These are phyloP conservation scores for Masnerella sp. DNA, from an alignment of 2,888 invertebrate genomes.

Conservation along the genomic window DNA sequence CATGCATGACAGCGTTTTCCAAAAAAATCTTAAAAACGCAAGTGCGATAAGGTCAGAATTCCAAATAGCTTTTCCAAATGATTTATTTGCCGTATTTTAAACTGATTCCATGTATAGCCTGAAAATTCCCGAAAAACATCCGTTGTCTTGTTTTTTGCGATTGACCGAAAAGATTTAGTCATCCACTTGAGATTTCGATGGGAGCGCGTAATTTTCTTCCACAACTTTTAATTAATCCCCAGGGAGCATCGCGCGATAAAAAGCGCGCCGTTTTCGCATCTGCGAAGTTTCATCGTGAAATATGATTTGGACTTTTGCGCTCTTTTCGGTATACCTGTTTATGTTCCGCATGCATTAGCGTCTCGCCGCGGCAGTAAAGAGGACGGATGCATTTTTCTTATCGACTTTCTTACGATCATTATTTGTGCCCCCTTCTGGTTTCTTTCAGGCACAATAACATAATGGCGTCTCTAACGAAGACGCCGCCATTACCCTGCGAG, in stretches of 20 bases:
- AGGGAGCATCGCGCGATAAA: conserved; percentile 41
- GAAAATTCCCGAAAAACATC: not conserved
- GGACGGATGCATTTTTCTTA: conserved; percentile 53
- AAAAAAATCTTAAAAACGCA: too few species aligned
- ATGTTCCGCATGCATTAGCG: conserved; percentile 44
- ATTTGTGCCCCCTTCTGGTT: conserved; percentile 46
- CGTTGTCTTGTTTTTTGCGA: too few species aligned
- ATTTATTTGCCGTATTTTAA: not conserved
- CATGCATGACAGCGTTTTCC: too few species aligned
- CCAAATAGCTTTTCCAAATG: too few species aligned
- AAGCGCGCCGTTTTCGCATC: conserved; percentile 44
- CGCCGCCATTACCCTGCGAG: conserved; percentile 26
- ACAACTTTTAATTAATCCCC: conserved; percentile 51
- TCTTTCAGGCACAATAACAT: conserved; percentile 53
- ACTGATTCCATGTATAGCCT: not conserved
- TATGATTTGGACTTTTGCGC: conserved; percentile 53
- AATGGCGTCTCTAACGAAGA: conserved; percentile 51
- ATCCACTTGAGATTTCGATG: conserved; percentile 32
- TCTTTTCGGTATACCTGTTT: conserved; percentile 53
- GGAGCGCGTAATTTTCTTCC: conserved; percentile 33
- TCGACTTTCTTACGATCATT: conserved; percentile 51
- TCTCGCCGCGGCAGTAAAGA: conserved; percentile 26
- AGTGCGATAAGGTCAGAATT: too few species aligned
- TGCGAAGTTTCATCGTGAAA: conserved; percentile 57
- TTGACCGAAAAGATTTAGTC: conserved; percentile 24